A percentile compares a stretch with the other conserved stretches of the same genome.
Conservation (phyloP, 2,113 vertebrate genomes). For the Alosa alosa region DNA sequence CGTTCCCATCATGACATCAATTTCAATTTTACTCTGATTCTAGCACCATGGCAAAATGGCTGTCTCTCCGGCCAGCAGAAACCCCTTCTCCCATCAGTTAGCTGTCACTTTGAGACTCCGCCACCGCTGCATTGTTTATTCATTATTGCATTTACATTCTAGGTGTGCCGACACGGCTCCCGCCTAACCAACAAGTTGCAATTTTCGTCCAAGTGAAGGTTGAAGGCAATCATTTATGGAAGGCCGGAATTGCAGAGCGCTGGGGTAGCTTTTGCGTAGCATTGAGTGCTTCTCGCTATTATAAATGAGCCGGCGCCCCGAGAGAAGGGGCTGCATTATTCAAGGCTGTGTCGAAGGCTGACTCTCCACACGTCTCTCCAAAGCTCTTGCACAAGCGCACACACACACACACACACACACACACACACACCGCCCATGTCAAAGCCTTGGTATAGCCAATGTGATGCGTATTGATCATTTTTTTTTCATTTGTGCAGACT, state of each 20-base stretch:
- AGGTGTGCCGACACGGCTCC: conserved; percentile 61
- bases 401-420: not conserved
- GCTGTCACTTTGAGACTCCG: conserved; percentile 57
- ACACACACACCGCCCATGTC: not conserved
- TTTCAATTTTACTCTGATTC: not conserved
- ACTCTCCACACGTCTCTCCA: not conserved
- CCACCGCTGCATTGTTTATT: conserved; percentile 65
- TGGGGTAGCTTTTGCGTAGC: conserved; percentile 56
- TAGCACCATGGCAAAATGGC: conserved; percentile 57
- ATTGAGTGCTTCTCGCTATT: conserved; percentile 62
- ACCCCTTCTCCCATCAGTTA: conserved; percentile 66
- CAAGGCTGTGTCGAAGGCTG: conserved; percentile 1
- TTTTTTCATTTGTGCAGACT: not conserved
- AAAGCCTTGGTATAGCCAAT: not conserved
- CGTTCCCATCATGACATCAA: not conserved
- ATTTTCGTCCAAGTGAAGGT: conserved; percentile 73
- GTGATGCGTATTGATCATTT: not conserved
- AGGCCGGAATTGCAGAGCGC: conserved; percentile 61
- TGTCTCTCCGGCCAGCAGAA: conserved; percentile 48
- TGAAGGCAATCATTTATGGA: conserved; percentile 72
- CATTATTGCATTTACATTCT: conserved; percentile 72
- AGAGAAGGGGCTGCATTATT: conserved; percentile 26
- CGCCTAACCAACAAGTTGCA: conserved; percentile 72
- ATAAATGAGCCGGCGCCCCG: conserved; percentile 59
- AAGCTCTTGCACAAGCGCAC: not conserved